A percentile compares a stretch with the other conserved stretches of the same genome.
Evolutionary conservation across 2,113 vertebrate genomes (phyloP).

Genomic region (Gasterosteus nipponicus): DNA sequence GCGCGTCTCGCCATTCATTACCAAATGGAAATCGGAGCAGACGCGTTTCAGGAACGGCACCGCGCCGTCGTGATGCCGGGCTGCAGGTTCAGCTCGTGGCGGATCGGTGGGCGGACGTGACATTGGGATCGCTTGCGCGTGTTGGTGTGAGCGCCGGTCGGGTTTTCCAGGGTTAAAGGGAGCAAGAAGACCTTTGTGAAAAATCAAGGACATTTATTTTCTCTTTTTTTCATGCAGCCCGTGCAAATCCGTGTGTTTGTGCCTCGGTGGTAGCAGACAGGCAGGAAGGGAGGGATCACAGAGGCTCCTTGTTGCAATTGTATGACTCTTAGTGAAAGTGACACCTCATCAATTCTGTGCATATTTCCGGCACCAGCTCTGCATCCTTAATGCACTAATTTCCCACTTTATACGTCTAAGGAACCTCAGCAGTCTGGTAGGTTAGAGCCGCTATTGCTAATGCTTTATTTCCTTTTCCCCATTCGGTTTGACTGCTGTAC

Average conservation of each 20-base stretch:
- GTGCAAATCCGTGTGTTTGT: slow-evolving; percentile 71
- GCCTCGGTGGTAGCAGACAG: slow-evolving; percentile 73
- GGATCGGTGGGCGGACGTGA: slow-evolving; percentile 31
- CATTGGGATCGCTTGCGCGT: slow-evolving; percentile 37
- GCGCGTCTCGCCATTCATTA: slow-evolving; percentile 67
- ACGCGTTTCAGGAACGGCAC: slow-evolving; percentile 53
- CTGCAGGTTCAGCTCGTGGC: slow-evolving; percentile 21
- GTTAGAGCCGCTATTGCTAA: slow-evolving; percentile 42
- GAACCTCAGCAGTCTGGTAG: slow-evolving; percentile 49
- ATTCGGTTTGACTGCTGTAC: background rate
- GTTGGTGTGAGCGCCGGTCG: slow-evolving; percentile 56
- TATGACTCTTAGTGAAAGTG: slow-evolving; percentile 82
- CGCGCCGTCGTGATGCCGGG: slow-evolving; percentile 40
- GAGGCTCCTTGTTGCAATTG: slow-evolving; percentile 76
- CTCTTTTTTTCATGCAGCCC: slow-evolving; percentile 67
- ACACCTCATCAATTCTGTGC: slow-evolving; percentile 83
- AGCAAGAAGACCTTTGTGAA: slow-evolving; percentile 75
- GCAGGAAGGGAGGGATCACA: slow-evolving; percentile 75
- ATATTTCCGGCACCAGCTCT: slow-evolving; percentile 74
- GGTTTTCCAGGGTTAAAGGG: slow-evolving; percentile 57
- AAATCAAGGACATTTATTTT: slow-evolving; percentile 76
- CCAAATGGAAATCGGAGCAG: slow-evolving; percentile 59
- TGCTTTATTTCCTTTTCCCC: slow-evolving; percentile 8
- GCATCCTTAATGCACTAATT: slow-evolving; percentile 76
- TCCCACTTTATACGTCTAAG: slow-evolving; percentile 60